A percentile compares a stretch with the other conserved stretches of the same genome.
These are phyloP conservation scores for Prosopocoilus inquinatus DNA, from an alignment of 2,888 invertebrate species.

Conservation along the genomic window DNA sequence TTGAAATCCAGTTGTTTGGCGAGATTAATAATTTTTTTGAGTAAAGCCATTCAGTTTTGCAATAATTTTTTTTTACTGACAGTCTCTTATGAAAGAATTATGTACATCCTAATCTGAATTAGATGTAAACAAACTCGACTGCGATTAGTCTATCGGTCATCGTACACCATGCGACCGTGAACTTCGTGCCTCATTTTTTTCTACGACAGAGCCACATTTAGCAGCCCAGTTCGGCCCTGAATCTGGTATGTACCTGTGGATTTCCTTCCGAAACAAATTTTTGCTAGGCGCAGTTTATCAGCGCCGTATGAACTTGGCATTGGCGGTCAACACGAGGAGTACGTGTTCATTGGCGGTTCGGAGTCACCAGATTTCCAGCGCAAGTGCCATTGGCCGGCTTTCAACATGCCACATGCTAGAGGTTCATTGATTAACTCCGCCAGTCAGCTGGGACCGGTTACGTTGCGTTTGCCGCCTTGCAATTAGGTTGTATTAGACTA, in stretches of 20 bases:
- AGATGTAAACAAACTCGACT: too few relatives aligned
- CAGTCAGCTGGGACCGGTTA: background rate
- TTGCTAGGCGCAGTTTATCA: background rate
- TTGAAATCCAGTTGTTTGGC: too few relatives aligned
- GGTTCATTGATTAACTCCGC: constrained; percentile 13
- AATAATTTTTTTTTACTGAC: too few relatives aligned
- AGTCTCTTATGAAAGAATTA: too few relatives aligned
- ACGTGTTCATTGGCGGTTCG: constrained; percentile 14
- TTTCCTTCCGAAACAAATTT: background rate
- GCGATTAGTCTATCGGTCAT: too few relatives aligned
- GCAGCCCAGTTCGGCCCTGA: background rate
- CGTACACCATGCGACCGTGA: too few relatives aligned
- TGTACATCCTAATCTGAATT: too few relatives aligned
- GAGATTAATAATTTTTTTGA: too few relatives aligned
- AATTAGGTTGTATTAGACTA: background rate
- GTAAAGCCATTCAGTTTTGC: too few relatives aligned
- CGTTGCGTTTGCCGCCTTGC: background rate
- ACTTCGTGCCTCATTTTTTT: too few relatives aligned
- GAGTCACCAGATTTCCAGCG: constrained; percentile 28
- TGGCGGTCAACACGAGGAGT: constrained; percentile 1
- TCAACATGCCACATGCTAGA: constrained; percentile 30
- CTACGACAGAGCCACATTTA: too few relatives aligned
- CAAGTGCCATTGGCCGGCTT: constrained; percentile 23
- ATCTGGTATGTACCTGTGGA: background rate
- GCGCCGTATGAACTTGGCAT: constrained; percentile 12